Evolutionary conservation across 1,140 invertebrate species (phyloP).

Genomic region (Caenorhabditis elegans): WBcel235 BX284606.5:5275501-5276000

Average conservation of each 20-base stretch:
- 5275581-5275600: background rate
- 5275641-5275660: conserved; percentile 17
- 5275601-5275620: conserved; percentile 23
- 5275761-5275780: background rate
- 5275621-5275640: conserved; percentile 28
- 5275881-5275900: conserved; percentile 84
- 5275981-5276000: conserved; percentile 54
- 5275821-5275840: background rate
- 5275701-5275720: background rate
- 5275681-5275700: conserved; percentile 26
- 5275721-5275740: too few relatives aligned
- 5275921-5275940: conserved; percentile 88
- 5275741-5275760: too few relatives aligned
- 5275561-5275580: background rate
- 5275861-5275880: conserved; percentile 51
- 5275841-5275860: too few relatives aligned
- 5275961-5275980: conserved; percentile 54
- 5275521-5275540: background rate
- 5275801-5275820: conserved; percentile 8
- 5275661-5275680: conserved; percentile 27
- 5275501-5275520: background rate
- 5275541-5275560: background rate
- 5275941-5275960: conserved; percentile 72
- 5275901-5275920: conserved; percentile 98
- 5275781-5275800: background rate